Base-by-base conservation (phyloP, 2,113 vertebrate species). In the Otolemur garnettii region DNA sequence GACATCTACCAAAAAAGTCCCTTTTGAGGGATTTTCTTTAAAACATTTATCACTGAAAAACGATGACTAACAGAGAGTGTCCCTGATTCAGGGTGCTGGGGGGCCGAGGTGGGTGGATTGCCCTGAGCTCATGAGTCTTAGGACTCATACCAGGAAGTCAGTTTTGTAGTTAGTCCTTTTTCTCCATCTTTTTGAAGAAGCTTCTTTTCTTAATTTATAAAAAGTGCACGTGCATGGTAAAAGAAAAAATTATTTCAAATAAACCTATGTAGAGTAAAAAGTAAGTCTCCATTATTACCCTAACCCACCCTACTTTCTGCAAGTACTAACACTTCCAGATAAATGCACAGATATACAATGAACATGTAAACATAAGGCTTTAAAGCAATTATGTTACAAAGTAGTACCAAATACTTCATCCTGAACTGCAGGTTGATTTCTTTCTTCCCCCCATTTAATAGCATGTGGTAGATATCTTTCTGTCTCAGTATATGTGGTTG, bases 361-460 rank as follows among this genome's bases (percentile, higher is more conserved):
- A 1, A 12, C 10, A 17, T 4, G 33, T 0, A 6, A 9, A 4
- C 42, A 4, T 1, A 6, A 42, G 10, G 6, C 57, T 45, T 30
- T 15, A 9, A 59, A 42, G 50, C 45, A 18, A 21, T 13, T 2
- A 12, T 24, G 10, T 69, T 8, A 21, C 11, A 45, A 28, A 69
- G 30, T 50, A 2, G 45, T 0, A 0, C 11, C 45, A 15, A 2
- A 2, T 64, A 38, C 0, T 33, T 0, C 5, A 0, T 12, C 0
- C 0, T n/a, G 42, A 30, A 17, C 66, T 26, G 1, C 7, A 17
- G 3, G 28, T 1, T 1, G 18, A 22, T 2, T 1, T 9, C 38
- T 2, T 1, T 9, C 38, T 22, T 1, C 1, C 66, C 1, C 66
- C 38, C n/a, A 2, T 10, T 50, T 33, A 45, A 1, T 1, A 62